Evolutionary conservation across 2,888 invertebrate genomes (phyloP), one percentile per base, ranked within the genome.

Genomic region (Catocala fraxini): DNA sequence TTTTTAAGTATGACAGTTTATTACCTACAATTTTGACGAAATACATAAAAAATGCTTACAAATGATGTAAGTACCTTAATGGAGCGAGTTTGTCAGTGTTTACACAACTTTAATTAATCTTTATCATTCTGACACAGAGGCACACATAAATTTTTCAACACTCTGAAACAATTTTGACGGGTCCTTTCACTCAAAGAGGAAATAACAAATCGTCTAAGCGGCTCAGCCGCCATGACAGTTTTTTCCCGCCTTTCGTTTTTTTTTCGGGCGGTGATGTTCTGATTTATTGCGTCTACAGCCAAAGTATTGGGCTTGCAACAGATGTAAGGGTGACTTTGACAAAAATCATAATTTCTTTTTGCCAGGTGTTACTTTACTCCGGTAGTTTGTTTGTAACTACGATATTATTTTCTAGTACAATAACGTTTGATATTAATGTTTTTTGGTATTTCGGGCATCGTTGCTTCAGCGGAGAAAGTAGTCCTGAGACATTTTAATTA

Each of bases 191-290:
- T 67, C 62, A 58, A 63, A 57, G 60, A 54, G 58, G 57, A 70
- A 75, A 71, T 66, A 78, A 77, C 76, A 75, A 75, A 75, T 73
- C 56, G 60, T 67, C 60, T 67, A 52, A 45, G 60, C 63, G 51
- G 51, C 64, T 65, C 59, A 59, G 69, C 46, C 63, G 68, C 73
- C 69, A 71, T 79, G 75, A 74, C 77, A 79, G 68, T 66, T 70
- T 70, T 67, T 65, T 65, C 66, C 59, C 68, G 59, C 62, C 51
- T 68, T 61, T 66, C 58, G 65, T 63, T 65, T 61, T 49, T 58
- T 48, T 67, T 67, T 63, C 53, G 54, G 45, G 42, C 59, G 41
- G 57, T 63, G 60, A 73, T 73, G 68, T 56, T 67, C 52, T 68
- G 77, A 76, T 76, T 76, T 75, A 76, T 71, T 62, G 59, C 68